A percentile compares a stretch with the other conserved stretches of the same genome.
phyloP scores from a whole-genome alignment of 1,140 invertebrate genomes.

The Aphelenchoides besseyi region DNA sequence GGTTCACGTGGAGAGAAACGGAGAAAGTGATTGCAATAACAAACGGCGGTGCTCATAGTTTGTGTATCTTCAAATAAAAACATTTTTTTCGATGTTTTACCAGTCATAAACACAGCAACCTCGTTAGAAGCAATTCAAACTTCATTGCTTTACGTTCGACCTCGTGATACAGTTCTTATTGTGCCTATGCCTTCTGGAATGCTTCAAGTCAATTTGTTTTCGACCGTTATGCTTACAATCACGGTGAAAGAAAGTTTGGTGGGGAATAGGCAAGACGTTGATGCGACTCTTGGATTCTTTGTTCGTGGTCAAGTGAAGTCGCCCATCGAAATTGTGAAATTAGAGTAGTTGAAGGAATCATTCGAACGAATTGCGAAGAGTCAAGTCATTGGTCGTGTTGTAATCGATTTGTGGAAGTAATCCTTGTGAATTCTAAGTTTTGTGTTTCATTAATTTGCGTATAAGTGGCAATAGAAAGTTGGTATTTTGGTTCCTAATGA shows the following conservation, averaged over 20 bases:
- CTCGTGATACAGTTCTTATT: slow-evolving; percentile 31
- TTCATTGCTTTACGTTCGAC: slow-evolving; percentile 31
- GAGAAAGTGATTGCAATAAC: slow-evolving; percentile 21
- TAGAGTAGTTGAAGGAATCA: slow-evolving; percentile 30
- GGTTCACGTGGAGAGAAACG: too few species aligned
- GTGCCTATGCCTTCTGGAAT: slow-evolving; percentile 27
- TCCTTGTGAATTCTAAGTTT: background rate
- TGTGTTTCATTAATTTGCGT: background rate
- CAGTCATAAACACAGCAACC: slow-evolving; percentile 32
- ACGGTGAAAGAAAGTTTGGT: slow-evolving; percentile 2
- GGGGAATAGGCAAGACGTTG: slow-evolving; percentile 34
- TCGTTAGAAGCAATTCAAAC: slow-evolving; percentile 27
- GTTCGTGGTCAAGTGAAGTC: slow-evolving; percentile 34
- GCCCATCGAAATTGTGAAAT: slow-evolving; percentile 32
- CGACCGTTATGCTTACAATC: background rate
- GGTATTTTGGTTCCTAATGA: background rate
- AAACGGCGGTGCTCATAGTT: slow-evolving; percentile 33
- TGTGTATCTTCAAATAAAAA: too few species aligned
- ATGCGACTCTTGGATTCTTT: slow-evolving; percentile 38
- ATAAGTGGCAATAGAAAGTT: background rate
- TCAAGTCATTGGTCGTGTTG: slow-evolving; percentile 24
- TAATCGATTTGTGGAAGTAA: slow-evolving; percentile 34
- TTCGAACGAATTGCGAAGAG: slow-evolving; percentile 35
- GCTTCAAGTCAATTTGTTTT: background rate
- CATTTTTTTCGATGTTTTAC: too few species aligned